Percentiles rank a stretch among this genome's conserved stretches.
phyloP scores from a whole-genome alignment of 2,113 vertebrate genomes.

The Oenanthe melanoleuca region DNA sequence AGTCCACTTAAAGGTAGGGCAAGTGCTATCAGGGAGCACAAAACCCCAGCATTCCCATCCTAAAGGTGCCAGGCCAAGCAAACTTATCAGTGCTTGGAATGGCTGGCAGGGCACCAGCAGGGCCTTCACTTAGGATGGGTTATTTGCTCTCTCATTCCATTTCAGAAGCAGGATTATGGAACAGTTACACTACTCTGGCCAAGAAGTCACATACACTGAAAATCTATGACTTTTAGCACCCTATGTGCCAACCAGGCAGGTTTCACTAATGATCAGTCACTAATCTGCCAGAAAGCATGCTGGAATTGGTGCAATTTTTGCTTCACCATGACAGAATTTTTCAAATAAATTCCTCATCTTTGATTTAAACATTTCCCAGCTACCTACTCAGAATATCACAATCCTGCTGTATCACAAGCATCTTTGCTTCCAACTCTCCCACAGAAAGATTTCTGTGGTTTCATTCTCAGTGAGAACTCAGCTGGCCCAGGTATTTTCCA shows the following conservation, averaged over 20 bases:
- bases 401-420: background rate
- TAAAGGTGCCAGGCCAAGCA: background rate
- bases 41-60: background rate
- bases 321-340: background rate
- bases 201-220: background rate
- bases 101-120: background rate
- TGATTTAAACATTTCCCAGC: background rate
- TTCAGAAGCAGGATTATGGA: background rate
- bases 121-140: background rate
- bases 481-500: background rate
- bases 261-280: background rate
- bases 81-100: background rate
- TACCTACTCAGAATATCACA: background rate
- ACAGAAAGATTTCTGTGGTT: background rate
- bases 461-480: background rate
- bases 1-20: background rate
- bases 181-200: background rate
- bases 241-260: background rate
- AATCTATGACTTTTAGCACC: background rate
- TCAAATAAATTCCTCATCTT: background rate
- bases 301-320: background rate
- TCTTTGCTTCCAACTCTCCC: background rate
- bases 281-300: accelerated
- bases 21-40: background rate
- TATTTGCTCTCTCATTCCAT: background rate